Percentiles rank a stretch among this genome's conserved stretches.
Evolutionary conservation across 2,888 invertebrate genomes (phyloP).

Genomic region (Lissonota sp.): DNA sequence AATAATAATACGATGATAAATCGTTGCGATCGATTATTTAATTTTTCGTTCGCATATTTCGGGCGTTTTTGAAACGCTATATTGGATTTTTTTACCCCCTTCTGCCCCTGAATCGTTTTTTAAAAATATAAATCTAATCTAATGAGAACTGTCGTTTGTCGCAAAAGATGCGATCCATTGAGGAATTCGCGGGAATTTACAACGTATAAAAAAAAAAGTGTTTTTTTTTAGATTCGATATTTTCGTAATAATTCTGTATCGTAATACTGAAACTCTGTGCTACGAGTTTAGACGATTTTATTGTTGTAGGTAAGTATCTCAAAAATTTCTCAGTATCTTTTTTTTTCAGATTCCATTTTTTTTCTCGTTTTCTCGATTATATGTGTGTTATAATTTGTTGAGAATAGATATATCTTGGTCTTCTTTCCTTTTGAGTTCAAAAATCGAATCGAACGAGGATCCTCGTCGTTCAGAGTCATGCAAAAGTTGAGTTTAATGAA

Average conservation of each 20-base stretch:
- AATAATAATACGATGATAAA: not conserved
- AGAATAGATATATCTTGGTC: no score
- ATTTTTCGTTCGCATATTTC: conserved; percentile 3
- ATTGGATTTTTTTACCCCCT: not conserved
- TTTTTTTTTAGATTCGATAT: conserved; percentile 13
- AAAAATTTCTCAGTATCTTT: conserved; percentile 53
- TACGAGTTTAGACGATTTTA: conserved; percentile 50
- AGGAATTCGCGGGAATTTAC: conserved; percentile 5
- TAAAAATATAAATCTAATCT: no score
- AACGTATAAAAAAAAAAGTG: conserved; percentile 27
- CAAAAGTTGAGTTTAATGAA: no score
- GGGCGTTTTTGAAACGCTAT: not conserved
- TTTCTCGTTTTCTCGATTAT: no score
- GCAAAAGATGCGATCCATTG: not conserved
- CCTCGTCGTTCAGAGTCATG: no score
- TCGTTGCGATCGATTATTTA: conserved; percentile 6
- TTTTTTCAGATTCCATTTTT: conserved; percentile 37
- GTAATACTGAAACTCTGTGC: conserved; percentile 55
- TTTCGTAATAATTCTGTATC: not conserved
- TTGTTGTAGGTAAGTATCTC: conserved; percentile 71
- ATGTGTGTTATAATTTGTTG: no score
- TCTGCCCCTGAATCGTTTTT: conserved; percentile 5
- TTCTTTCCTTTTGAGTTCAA: no score
- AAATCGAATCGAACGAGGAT: no score
- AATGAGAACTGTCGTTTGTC: no score